phyloP scores from a whole-genome alignment of 2,113 vertebrate genomes.

The Martes martes region DNA sequence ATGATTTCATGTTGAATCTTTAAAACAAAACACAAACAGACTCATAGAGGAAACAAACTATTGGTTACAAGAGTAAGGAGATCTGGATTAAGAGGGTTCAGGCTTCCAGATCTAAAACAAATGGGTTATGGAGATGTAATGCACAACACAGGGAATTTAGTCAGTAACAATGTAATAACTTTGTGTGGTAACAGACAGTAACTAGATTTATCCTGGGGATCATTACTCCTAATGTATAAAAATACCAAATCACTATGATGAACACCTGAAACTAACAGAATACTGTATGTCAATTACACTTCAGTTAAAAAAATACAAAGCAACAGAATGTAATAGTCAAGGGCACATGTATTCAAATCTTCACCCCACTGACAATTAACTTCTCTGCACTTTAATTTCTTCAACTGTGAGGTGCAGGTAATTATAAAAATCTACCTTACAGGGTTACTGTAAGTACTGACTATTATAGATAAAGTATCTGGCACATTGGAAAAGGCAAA shows the following conservation, averaged over 20 bases:
- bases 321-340: neutral
- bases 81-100: neutral
- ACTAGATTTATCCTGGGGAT: neutral
- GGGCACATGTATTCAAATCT: neutral
- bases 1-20: neutral
- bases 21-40: neutral
- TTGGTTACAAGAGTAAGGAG: neutral
- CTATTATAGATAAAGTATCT: neutral
- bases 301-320: neutral
- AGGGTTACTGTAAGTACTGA: neutral
- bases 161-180: neutral
- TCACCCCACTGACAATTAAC: neutral
- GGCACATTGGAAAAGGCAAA: neutral
- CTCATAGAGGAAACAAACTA: neutral
- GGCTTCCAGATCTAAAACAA: neutral
- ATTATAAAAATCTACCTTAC: neutral
- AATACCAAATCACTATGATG: neutral
- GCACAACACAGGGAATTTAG: neutral
- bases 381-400: neutral
- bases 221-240: neutral
- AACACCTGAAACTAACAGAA: neutral
- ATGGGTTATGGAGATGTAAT: neutral
- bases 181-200: neutral
- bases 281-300: neutral
- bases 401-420: neutral